These are phyloP conservation scores for Bungarus multicinctus DNA, from an alignment of 2,113 vertebrate genomes.

Conservation along the genomic window DNA sequence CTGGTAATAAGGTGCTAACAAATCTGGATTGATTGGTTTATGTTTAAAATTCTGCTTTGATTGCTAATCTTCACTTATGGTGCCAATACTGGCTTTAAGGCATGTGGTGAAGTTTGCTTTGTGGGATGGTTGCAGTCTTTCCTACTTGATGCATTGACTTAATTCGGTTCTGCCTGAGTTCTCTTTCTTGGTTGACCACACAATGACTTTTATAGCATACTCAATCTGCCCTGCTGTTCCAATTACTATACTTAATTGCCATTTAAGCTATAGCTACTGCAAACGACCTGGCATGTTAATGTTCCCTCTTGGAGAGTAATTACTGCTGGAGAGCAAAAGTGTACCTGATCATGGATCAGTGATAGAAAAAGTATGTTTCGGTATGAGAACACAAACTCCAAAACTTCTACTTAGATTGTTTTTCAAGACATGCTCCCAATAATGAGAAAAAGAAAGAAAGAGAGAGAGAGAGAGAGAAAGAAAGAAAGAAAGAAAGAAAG, in stretches of 20 bases:
- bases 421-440: background rate
- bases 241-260: slow-evolving; percentile 2
- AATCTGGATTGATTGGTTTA: background rate
- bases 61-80: background rate
- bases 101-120: background rate
- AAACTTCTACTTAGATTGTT: background rate
- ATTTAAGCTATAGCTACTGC: background rate
- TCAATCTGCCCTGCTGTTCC: background rate
- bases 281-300: background rate
- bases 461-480: background rate
- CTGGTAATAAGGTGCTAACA: background rate
- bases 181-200: background rate
- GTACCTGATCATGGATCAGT: background rate
- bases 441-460: background rate
- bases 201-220: background rate
- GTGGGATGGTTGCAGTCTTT: background rate
- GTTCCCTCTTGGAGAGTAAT: background rate
- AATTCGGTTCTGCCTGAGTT: background rate
- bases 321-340: background rate
- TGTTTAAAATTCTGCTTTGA: background rate
- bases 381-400: background rate
- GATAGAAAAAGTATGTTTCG: background rate
- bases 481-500: fast-evolving
- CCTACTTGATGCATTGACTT: background rate
- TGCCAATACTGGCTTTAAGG: background rate